phyloP scores from a whole-genome alignment of 2,797 vertebrate genomes.

The Notolepis coatsorum region DNA sequence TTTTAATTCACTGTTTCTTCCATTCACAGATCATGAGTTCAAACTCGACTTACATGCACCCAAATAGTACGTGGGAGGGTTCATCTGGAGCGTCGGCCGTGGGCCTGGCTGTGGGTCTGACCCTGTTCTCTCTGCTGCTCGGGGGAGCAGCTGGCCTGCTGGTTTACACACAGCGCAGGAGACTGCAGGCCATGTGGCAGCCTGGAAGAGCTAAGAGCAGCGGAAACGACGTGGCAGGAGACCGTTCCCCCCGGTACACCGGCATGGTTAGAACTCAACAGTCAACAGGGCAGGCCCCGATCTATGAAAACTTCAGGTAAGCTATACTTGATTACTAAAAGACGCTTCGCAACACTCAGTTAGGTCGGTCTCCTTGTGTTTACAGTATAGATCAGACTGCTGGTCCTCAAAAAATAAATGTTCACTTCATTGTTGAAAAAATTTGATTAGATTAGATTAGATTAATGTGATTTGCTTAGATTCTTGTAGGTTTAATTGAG shows the following conservation, averaged over 20 bases:
- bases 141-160: slow-evolving; percentile 2
- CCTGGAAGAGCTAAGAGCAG: slow-evolving; percentile 25
- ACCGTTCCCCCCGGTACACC: slow-evolving; percentile 32
- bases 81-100: rapidly evolving
- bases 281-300: slow-evolving; percentile 37
- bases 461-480: no score
- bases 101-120: slow-evolving; percentile 55
- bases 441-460: no score
- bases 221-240: slow-evolving; percentile 18
- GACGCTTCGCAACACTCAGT: no score
- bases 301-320: slow-evolving; percentile 80
- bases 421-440: no score
- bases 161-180: slow-evolving; percentile 36
- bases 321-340: no score
- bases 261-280: slow-evolving; percentile 2
- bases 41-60: neutral
- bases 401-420: no score
- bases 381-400: no score
- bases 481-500: no score
- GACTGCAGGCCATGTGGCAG: slow-evolving; percentile 24
- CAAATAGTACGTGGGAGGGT: neutral
- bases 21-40: slow-evolving; percentile 49
- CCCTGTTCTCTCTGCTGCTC: slow-evolving; percentile 54
- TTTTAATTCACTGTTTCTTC: no score
- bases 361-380: no score